A percentile compares a stretch with the other conserved stretches of the same genome.
Evolutionary conservation across 2,113 vertebrate genomes (phyloP).

Genomic region (Erythrocebus patas): DNA sequence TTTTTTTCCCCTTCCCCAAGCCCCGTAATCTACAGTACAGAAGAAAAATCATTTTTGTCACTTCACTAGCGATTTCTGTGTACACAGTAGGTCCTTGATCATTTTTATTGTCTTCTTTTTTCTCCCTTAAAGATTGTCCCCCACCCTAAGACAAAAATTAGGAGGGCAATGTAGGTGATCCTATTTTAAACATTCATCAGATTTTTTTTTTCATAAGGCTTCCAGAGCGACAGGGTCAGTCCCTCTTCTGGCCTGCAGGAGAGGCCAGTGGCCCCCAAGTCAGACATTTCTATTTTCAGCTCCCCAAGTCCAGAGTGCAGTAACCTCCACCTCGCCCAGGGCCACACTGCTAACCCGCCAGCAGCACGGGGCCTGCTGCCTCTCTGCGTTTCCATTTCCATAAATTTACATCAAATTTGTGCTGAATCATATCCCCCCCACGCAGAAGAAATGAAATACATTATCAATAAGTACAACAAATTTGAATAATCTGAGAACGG

Average conservation of each 20-base stretch:
- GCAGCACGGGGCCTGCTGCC: background rate
- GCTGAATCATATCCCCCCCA: constrained; percentile 71
- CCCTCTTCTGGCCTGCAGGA: constrained; percentile 16
- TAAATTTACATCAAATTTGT: constrained; percentile 78
- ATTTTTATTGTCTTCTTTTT: background rate
- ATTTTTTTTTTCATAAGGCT: constrained; percentile 7
- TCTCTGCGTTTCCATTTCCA: constrained; percentile 65
- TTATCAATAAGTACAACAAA: constrained; percentile 65
- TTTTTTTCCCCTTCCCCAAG: background rate
- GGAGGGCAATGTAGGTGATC: constrained; percentile 56
- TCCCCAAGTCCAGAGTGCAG: constrained; percentile 50
- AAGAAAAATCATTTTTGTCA: background rate
- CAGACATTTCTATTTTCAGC: constrained; percentile 67
- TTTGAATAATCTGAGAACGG: constrained; percentile 51
- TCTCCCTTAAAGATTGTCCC: background rate
- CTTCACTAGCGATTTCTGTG: background rate
- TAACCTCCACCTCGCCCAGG: constrained; percentile 14
- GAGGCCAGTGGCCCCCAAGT: constrained; percentile 55
- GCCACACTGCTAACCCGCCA: background rate
- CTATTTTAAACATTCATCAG: constrained; percentile 32
- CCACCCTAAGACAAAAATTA: background rate
- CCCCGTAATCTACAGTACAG: background rate
- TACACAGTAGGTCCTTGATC: background rate
- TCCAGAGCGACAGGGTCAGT: constrained; percentile 61
- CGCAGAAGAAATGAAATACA: constrained; percentile 48